phyloP scores from a whole-genome alignment of 2,113 vertebrate species.

The Trachemys scripta region DNA sequence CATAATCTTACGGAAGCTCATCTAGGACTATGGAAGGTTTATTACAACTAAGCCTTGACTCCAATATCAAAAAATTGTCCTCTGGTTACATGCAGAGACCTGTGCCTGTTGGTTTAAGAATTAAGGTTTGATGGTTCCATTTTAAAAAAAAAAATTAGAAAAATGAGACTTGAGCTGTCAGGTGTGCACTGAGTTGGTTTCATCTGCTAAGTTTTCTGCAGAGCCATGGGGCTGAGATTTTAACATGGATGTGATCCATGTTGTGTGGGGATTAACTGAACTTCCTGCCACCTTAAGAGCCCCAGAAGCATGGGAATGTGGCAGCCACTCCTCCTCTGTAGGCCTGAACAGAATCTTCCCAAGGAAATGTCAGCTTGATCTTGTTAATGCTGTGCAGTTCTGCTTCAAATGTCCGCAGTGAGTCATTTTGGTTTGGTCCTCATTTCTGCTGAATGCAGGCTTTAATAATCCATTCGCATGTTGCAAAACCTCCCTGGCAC shows the following conservation, averaged over 20 bases:
- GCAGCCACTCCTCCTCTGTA: not conserved
- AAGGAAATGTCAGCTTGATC: not conserved
- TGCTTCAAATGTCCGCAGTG: not conserved
- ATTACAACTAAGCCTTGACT: not conserved
- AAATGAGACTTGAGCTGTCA: not conserved
- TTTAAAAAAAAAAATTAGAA: not conserved
- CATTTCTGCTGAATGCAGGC: not conserved
- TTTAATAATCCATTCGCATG: not conserved
- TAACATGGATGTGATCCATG: not conserved
- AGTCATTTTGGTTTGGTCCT: not conserved
- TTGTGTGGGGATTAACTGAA: not conserved
- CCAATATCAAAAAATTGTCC: not conserved
- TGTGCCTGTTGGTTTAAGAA: not conserved
- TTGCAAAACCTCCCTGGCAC: conserved; percentile 1
- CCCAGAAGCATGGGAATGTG: not conserved
- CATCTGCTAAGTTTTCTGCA: not conserved
- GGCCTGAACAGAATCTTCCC: not conserved
- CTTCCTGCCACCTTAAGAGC: not conserved
- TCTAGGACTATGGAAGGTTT: not conserved
- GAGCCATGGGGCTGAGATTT: not conserved
- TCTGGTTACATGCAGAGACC: not conserved
- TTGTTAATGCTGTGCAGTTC: not conserved
- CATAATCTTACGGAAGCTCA: not conserved
- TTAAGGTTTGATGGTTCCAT: conserved; percentile 31
- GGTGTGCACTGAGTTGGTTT: not conserved